Evolutionary conservation across 2,888 invertebrate genomes (phyloP).

Genomic region (Caenorhabditis wallacei): DNA sequence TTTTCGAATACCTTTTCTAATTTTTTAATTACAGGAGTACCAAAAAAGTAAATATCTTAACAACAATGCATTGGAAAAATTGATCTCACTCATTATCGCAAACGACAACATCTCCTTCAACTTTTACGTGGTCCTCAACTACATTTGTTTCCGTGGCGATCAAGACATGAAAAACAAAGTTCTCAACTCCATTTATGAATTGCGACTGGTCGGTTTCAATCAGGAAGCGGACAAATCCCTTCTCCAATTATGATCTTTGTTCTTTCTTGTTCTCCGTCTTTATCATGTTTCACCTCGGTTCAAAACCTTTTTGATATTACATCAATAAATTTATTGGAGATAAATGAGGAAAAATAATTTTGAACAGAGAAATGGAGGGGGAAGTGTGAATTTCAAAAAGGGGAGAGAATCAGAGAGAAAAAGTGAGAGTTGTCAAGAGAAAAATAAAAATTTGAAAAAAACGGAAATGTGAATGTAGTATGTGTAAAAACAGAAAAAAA

Average conservation of each 20-base stretch:
- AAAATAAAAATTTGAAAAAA: no score
- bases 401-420: no score
- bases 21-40: slow-evolving; percentile 27
- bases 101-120: not conserved
- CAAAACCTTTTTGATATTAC: slow-evolving; percentile 4
- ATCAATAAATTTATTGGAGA: no score
- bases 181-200: not conserved
- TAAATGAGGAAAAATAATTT: no score
- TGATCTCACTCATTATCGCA: slow-evolving; percentile 9
- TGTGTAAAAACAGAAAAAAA: no score
- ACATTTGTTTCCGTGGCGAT: not conserved
- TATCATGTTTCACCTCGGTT: slow-evolving; percentile 4
- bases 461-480: no score
- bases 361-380: no score
- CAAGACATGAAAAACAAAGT: not conserved
- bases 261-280: not conserved
- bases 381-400: no score
- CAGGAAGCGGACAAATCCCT: not conserved
- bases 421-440: no score
- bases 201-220: slow-evolving; percentile 23
- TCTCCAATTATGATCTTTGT: not conserved
- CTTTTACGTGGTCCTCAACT: slow-evolving; percentile 32
- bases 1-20: not conserved
- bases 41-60: not conserved
- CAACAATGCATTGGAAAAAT: slow-evolving; percentile 12